Evolutionary conservation across 2,888 invertebrate species (phyloP), one percentile per base, ranked within the genome.

Genomic region (Drosophila anomalata): DNA sequence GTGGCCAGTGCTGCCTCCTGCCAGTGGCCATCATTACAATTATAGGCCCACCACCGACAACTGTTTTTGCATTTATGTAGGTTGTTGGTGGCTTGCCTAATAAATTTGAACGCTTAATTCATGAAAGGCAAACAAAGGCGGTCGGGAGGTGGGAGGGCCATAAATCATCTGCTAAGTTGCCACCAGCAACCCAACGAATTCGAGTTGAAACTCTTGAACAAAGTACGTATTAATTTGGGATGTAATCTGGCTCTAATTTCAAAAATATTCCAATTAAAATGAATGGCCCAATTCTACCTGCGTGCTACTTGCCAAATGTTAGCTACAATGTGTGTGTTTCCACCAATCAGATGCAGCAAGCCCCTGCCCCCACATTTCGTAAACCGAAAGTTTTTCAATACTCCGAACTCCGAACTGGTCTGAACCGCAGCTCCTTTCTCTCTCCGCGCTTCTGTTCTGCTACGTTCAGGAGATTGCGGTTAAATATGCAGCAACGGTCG

Each of bases 81-180:
- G 54, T 31, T 54, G 57, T 22, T 51, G 55, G 26, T 56, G 54
- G 48, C 22, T 46, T 22, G 72, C 46, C 67, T 48, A 73, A 81
- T 81, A 83, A 83, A 83, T 83, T 76, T 71, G 26, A 55, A 59
- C 76, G 71, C 76, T 73, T 71, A 79, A 83, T 79, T 65, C 80
- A 79, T 75, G 69, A 72, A 77, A 82, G 79, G 73, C 76, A 77
- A 68, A 78, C 78, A 77, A 69, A 73, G 60, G 67, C 69, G 51
- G 56, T 11, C 33, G 33, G 36, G 36, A n/a, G 36, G 55, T 24
- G 31, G 63, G 42, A n/a, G 7, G 11, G 53, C 57, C 26, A 83
- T 80, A 83, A 80, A 80, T 80, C 84, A 80, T 73, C 68, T 60
- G 72, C 62, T 60, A 26, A 46, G 42, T 55, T 47, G 63, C 58